phyloP scores from a whole-genome alignment of 2,113 vertebrate species.

The Emydura subglobosa region DNA sequence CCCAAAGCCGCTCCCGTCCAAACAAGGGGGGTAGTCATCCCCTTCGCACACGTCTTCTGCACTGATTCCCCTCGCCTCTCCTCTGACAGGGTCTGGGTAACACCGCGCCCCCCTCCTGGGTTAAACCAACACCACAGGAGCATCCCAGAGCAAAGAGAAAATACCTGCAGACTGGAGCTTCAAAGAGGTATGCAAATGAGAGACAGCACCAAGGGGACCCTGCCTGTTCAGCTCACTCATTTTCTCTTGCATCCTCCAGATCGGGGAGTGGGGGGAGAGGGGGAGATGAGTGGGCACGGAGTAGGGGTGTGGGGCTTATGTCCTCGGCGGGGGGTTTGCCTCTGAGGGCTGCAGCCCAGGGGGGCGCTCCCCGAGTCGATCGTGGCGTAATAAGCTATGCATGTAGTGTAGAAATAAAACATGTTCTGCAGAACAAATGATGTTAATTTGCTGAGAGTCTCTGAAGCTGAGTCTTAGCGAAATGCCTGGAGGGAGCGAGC shows the following conservation, averaged over 20 bases:
- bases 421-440: constrained; percentile 95
- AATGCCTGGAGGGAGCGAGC: constrained; percentile 89
- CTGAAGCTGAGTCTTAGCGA: constrained; percentile 89
- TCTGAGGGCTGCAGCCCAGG: background rate
- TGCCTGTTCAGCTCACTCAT: background rate
- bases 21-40: background rate
- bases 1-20: background rate
- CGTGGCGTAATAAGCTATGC: constrained; percentile 84
- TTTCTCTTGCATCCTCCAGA: background rate
- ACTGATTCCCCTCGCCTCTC: background rate
- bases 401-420: constrained; percentile 87
- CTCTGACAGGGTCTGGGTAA: background rate
- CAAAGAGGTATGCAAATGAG: background rate
- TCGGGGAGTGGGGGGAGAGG: background rate
- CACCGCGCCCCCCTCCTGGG: accelerated
- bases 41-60: background rate
- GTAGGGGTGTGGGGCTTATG: accelerated
- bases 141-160: accelerated
- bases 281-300: accelerated
- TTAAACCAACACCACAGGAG: accelerated
- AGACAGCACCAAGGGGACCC: background rate
- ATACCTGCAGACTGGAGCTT: background rate
- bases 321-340: background rate
- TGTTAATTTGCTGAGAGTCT: constrained; percentile 93
- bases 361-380: background rate